A percentile compares a stretch with the other conserved stretches of the same genome.
Evolutionary conservation across 1,140 invertebrate species (phyloP).

Genomic region (Chlorops oryzae): DNA sequence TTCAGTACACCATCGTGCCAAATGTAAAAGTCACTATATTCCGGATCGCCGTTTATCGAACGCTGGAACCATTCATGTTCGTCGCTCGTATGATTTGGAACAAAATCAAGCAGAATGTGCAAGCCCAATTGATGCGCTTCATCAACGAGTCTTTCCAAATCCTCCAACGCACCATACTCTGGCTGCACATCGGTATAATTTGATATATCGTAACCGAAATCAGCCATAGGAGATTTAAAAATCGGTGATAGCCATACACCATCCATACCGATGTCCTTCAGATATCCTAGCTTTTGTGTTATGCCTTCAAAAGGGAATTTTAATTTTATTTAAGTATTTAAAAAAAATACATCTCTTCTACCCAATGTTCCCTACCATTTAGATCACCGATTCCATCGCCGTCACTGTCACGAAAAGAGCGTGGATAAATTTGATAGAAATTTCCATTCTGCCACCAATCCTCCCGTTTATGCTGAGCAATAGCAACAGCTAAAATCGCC

Average conservation of each 20-base stretch:
- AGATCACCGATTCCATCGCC: constrained; percentile 53
- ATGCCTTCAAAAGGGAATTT: constrained; percentile 44
- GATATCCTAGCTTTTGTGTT: constrained; percentile 54
- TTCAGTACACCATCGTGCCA: constrained; percentile 53
- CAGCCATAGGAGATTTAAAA: constrained; percentile 51
- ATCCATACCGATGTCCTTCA: constrained; percentile 56
- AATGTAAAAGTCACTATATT: constrained; percentile 65
- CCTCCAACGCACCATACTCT: constrained; percentile 62
- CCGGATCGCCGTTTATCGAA: constrained; percentile 49
- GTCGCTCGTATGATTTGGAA: constrained; percentile 69
- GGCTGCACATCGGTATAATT: constrained; percentile 58
- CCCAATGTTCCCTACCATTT: constrained; percentile 54
- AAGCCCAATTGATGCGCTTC: constrained; percentile 52
- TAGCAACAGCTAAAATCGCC: too few species aligned
- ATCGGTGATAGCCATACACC: constrained; percentile 58
- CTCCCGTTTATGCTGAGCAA: too few species aligned
- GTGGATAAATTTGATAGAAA: constrained; percentile 62
- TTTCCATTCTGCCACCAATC: constrained; percentile 61
- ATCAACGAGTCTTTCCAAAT: constrained; percentile 58
- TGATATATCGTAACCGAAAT: constrained; percentile 60
- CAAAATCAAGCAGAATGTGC: constrained; percentile 57
- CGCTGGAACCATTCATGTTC: constrained; percentile 65
- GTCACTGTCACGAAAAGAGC: constrained; percentile 61
- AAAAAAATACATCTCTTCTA: constrained; percentile 33
- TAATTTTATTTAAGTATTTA: not conserved